Base-by-base conservation (phyloP, 1,140 invertebrate species). In the Lasioglossum baleicum region DNA sequence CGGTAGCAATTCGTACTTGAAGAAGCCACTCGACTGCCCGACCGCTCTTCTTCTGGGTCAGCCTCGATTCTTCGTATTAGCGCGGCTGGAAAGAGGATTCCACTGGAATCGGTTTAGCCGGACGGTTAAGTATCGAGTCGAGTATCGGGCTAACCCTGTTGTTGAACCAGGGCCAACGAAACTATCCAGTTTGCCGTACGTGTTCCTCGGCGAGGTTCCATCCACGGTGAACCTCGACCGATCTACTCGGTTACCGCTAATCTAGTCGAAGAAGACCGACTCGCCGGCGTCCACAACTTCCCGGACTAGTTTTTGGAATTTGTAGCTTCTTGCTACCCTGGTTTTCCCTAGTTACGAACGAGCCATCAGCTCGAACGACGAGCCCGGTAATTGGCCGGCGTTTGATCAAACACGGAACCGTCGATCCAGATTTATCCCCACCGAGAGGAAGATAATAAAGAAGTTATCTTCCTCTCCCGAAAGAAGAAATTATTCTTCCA, bases 91-190 rank as follows among this genome's bases (percentile, higher is more conserved):
- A 80, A 87, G 63, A 74, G 58, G 40, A 71, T 88, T 87, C 35
- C 22, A 35, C 13, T 13, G 20, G n/a, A 80, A 72, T 69, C 20
- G 56, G 64, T 82, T 80, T 82, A 77, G 51, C 44, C 80, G 65
- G 51, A 75, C 67, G 80, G 84, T 85, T 89, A 90, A 91, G 88
- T 88, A 81, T 84, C 66, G 86, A 83, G 80, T 88, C 91, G 90
- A 90, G 87, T 85, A 75, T 66, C 48, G 53, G 22, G 68, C 80
- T 86, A 88, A 87, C 83, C 86, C 88, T 80, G 82, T 88, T 87
- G 68, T 83, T 58, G n/a, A 68, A 60, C 61, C 73, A 58, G 71
- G 80, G 74, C 77, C 84, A 83, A 64, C 75, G 53, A 76, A 76
- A 68, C 75, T 78, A 63, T 35, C 35, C 61, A 68, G 64, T 70